Evolutionary conservation across 2,888 invertebrate genomes (phyloP), one percentile per base, ranked within the genome.

Genomic region (Xestia sexstrigata): DNA sequence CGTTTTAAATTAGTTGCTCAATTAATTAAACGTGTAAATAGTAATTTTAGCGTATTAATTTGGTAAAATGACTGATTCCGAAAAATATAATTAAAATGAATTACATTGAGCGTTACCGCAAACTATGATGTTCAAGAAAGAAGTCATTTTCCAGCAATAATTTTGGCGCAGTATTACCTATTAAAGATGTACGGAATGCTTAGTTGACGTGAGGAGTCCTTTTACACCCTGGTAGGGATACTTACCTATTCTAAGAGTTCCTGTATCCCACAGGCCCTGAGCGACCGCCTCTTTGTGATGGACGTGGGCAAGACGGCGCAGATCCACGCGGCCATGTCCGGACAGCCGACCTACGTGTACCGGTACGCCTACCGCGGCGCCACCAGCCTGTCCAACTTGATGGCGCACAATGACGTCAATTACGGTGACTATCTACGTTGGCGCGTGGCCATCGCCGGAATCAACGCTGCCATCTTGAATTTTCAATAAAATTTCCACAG

Each of bases 341-440:
- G 95, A 23, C 97, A 97, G 81, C 97, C 98, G 0, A 97, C 97
- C 6, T 98, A 97, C 93, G 95, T 97, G 78, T 98, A 98, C 90
- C 95, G 97, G n/a, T 98, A 97, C 91, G 93, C 97, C 8, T 97
- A 97, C 93, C 96, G 97, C 70, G 97, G 97, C 0, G 93, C 93
- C n/a, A 90, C 92, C 76, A 98, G 98, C 88, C 91, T 97, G 23
- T 97, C 97, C 4, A 95, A 97, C 71, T n/a, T 93, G 15, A 94
- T 97, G 90, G 96, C 97, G 1, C 88, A 92, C 0, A 97, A 97
- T 17, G 93, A 93, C 0, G 95, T 96, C 17, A 95, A 97, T 87
- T 97, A 97, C 83, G 98, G 98, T 98, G 91, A 90, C 87, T 58
- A n/a, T 45, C n/a, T 15, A 15, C 20, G 3, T 62, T 30, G 60